Base-by-base conservation (phyloP, 2,888 invertebrate species). In the Drosophila eohydei region DNA sequence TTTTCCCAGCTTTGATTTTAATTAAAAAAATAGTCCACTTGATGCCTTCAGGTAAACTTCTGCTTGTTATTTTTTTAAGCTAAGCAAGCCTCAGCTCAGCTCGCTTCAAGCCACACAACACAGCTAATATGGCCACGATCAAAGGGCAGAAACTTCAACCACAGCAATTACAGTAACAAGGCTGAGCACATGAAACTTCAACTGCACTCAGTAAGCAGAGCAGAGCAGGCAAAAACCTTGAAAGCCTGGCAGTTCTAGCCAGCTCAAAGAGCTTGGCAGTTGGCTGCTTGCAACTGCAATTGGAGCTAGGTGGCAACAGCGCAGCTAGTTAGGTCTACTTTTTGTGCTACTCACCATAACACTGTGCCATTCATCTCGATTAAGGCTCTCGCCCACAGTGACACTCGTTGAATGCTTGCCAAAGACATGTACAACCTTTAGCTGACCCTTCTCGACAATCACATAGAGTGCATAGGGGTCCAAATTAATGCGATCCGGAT, bases 371-470 rank as follows among this genome's bases (percentile, higher is more conserved):
- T 97, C 95, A 90, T 98, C 97, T 81, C 97, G 95, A 92, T 98
- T 98, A 63, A 98, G 93, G 4, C 97, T 97, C 93, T 97, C 95
- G 41, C 97, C 97, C 5, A 98, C 97, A 1, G 97, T 97, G 46
- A 97, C 95, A 89, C 93, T 93, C 36, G 97, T 97, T 59, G 97
- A 95, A 91, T 96, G 96, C 91, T 97, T 97, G 4, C 97, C 97
- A 91, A 97, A 97, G 32, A 97, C 97, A 92, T 98, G 97, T 9
- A 97, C 97, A 63, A 98, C 97, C 94, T 97, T 97, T 21, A 98
- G 93, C 93, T 97, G 97, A 21, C 97, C 98, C 91, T 97, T 97
- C 92, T 97, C 97, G 28, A 98, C 97, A 89, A 97, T 97, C 41
- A 98, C 96, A 92, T 98, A 98, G 26, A 98, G 93, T 52, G 98